These are phyloP conservation scores for Scytalopus superciliaris DNA, from an alignment of 2,113 vertebrate species.

Conservation along the genomic window DNA sequence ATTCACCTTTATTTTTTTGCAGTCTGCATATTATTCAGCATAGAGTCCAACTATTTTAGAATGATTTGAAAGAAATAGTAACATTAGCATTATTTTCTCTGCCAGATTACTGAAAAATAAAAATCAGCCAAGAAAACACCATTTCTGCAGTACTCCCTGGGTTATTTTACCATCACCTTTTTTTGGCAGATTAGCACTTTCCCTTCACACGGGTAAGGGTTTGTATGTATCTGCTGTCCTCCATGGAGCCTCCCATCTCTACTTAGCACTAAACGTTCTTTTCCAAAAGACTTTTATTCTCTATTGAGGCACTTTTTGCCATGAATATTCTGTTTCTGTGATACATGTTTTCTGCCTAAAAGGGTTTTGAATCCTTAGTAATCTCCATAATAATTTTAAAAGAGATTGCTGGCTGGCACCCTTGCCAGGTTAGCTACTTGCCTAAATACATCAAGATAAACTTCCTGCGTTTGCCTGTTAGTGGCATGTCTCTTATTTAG, in stretches of 20 bases:
- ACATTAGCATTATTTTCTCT: neutral
- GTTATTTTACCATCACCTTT: neutral
- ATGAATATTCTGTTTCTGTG: neutral
- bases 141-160: neutral
- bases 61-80: neutral
- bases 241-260: neutral
- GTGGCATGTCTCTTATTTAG: neutral
- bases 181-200: neutral
- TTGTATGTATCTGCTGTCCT: neutral
- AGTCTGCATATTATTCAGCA: neutral
- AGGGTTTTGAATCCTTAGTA: neutral
- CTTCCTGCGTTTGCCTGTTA: neutral
- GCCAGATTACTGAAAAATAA: neutral
- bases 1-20: neutral
- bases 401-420: neutral
- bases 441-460: neutral
- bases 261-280: neutral
- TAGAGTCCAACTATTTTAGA: neutral
- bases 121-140: neutral
- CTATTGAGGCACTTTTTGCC: neutral
- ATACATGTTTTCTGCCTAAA: neutral
- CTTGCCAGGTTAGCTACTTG: neutral
- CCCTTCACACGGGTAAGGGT: neutral
- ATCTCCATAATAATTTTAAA: neutral
- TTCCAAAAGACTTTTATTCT: neutral